These are phyloP conservation scores for Pissodes strobi DNA, from an alignment of 1,140 invertebrate species.

Conservation along the genomic window DNA sequence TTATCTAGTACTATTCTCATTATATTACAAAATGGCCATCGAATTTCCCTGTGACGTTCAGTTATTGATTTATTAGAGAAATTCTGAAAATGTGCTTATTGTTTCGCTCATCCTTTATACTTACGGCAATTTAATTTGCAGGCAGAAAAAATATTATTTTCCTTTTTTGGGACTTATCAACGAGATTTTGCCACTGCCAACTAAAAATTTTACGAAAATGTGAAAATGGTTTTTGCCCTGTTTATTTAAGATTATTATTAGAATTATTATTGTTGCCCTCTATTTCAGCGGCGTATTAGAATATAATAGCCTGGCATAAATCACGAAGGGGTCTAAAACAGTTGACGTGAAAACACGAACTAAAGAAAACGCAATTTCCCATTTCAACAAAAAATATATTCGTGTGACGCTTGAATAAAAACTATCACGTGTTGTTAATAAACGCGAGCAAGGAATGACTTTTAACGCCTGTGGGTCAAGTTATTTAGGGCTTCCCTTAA, in stretches of 20 bases:
- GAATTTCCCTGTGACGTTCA: too few relatives aligned
- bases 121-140: too few relatives aligned
- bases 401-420: conserved; percentile 13
- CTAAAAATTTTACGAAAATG: too few relatives aligned
- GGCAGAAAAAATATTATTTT: too few relatives aligned
- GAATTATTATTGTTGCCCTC: background rate
- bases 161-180: too few relatives aligned
- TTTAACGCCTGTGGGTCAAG: conserved; percentile 15
- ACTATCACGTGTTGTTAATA: conserved; percentile 11
- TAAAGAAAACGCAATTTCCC: conserved; percentile 23
- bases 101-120: too few relatives aligned
- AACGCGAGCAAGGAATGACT: conserved; percentile 12
- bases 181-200: too few relatives aligned
- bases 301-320: conserved; percentile 14
- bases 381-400: conserved; percentile 3
- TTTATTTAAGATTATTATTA: conserved; percentile 3
- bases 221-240: background rate
- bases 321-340: conserved; percentile 3
- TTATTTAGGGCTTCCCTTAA: conserved; percentile 9
- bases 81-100: too few relatives aligned
- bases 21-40: too few relatives aligned
- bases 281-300: background rate
- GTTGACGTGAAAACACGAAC: conserved; percentile 32
- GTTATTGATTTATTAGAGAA: too few relatives aligned
- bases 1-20: too few relatives aligned